Evolutionary conservation across 2,888 invertebrate genomes (phyloP).

Genomic region (Portevinia maculata): DNA sequence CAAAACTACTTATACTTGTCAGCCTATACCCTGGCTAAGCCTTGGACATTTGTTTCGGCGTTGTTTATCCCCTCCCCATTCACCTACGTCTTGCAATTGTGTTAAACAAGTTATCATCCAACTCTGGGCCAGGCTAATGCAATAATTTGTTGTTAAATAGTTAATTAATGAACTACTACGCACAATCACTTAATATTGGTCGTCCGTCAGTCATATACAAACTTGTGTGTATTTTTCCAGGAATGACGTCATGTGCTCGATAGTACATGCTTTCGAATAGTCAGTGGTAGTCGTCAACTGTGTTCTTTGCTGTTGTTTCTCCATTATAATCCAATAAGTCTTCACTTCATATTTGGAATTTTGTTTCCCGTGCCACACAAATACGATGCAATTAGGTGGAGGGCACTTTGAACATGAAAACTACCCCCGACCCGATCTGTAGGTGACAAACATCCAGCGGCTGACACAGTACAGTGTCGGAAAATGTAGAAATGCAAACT

Average conservation of each 20-base stretch:
- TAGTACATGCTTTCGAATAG: background rate
- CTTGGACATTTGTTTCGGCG: background rate
- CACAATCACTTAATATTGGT: background rate
- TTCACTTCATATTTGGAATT: slow-evolving; percentile 50
- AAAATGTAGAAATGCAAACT: background rate
- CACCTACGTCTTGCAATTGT: slow-evolving; percentile 15
- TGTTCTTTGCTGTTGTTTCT: slow-evolving; percentile 13
- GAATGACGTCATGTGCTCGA: slow-evolving; percentile 52
- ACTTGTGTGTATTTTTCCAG: background rate
- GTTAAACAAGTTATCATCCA: slow-evolving; percentile 35
- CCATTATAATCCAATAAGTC: slow-evolving; percentile 70
- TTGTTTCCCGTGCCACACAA: slow-evolving; percentile 6
- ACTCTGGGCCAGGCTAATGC: slow-evolving; percentile 7
- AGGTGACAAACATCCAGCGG: background rate
- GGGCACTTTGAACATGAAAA: background rate
- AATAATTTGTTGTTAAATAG: slow-evolving; percentile 46
- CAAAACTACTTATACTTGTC: slow-evolving; percentile 27
- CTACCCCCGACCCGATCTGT: slow-evolving; percentile 7
- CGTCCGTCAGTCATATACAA: background rate
- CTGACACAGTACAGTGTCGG: background rate
- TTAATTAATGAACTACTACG: slow-evolving; percentile 53
- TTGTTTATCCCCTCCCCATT: background rate
- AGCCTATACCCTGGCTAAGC: background rate
- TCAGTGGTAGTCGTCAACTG: slow-evolving; percentile 2
- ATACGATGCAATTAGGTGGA: background rate